Base-by-base conservation (phyloP, 2,888 invertebrate species). In the Crocallis elinguaria region DNA sequence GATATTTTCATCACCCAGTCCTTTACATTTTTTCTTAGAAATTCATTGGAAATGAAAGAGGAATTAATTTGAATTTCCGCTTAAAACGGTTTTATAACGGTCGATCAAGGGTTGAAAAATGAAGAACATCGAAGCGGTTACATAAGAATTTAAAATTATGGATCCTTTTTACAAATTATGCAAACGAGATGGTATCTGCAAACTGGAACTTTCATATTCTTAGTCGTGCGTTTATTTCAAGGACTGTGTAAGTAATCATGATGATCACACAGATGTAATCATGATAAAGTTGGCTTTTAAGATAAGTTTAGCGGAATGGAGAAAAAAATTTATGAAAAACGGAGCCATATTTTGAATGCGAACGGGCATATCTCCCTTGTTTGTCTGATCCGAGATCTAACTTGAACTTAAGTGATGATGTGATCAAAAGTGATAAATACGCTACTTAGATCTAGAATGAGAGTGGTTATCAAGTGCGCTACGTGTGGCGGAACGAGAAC, bases 81-180 rank as follows among this genome's bases (percentile, higher is more conserved):
- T 37, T 37, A 23, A 37, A 44, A 17, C 35, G 37, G 8, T 37
- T 36, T 43, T 37, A 50, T 50, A 37, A 16, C 30, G 14, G 21
- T 25, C 33, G 41, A 42, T 53, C 16, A 71, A 69, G 72, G 71
- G 73, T 73, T 75, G 68, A 72, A 45, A 53, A 53, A 48, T 76
- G 69, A 73, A 69, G 72, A 70, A 66, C 72, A 42, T 53, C 53
- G 48, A 53, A 53, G 48, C 37, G 19, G 46, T 25, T 37, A n/a
- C n/a, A n/a, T n/a, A 37, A n/a, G 42, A 42, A 52, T 67, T 69
- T 71, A 64, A 62, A 73, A 71, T 67, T 66, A 68, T 65, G 63
- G 62, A 61, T 60, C 64, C 67, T 67, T 67, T 71, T 67, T 65
- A 67, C 64, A 70, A 78, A 76, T 75, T 78, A 79, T 79, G 76